phyloP scores from a whole-genome alignment of 2,888 invertebrate species.

The Loripinus fragilis region DNA sequence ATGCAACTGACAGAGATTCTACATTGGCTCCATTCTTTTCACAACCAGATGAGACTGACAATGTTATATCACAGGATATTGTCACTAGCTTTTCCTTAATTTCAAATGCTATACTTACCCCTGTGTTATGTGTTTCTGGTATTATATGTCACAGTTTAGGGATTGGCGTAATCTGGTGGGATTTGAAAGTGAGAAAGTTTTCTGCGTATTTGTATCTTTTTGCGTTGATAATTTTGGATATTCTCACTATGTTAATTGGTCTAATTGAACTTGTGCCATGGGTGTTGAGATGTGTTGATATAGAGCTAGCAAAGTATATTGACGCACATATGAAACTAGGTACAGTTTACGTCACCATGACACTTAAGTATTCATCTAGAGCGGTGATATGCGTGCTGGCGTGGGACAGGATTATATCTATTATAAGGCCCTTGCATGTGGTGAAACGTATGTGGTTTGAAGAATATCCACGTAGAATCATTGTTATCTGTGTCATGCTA shows the following conservation, averaged over 20 bases:
- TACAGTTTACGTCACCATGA: background rate
- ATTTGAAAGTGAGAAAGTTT: background rate
- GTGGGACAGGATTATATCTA: background rate
- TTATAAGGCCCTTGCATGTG: background rate
- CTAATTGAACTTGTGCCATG: background rate
- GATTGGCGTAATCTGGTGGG: background rate
- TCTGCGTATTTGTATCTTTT: background rate
- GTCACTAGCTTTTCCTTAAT: background rate
- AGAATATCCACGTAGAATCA: background rate
- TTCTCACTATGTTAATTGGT: background rate
- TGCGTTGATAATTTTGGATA: background rate
- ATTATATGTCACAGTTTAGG: background rate
- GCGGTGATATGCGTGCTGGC: background rate
- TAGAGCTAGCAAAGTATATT: background rate
- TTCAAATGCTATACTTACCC: background rate
- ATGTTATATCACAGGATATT: background rate
- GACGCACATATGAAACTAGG: background rate
- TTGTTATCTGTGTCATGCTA: background rate
- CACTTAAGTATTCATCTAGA: background rate
- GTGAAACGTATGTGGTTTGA: background rate
- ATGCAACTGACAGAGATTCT: background rate
- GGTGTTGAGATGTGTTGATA: background rate
- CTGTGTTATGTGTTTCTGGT: background rate
- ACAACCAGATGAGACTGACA: background rate
- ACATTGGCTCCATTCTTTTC: background rate